Conservation (phyloP, 2,888 invertebrate species). For the Eudemis profundana region DNA sequence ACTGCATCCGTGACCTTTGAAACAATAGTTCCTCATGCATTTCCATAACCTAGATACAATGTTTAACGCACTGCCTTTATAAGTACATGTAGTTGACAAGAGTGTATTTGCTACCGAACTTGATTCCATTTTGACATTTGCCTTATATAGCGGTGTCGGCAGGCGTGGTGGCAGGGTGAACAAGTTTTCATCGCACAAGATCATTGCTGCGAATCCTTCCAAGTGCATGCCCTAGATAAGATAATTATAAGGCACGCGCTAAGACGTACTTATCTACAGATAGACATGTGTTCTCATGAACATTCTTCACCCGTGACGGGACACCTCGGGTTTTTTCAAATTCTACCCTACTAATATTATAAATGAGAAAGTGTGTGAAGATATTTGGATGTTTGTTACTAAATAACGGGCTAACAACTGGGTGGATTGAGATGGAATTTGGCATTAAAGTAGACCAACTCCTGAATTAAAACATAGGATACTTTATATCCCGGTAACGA, state of each 20-base stretch:
- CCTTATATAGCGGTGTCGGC: constrained; percentile 30
- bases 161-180: constrained; percentile 22
- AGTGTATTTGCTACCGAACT: constrained; percentile 32
- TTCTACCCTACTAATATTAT: no score
- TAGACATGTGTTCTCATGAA: no score
- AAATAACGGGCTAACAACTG: no score
- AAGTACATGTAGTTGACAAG: constrained; percentile 12
- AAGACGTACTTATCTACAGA: neutral
- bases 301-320: no score
- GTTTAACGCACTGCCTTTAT: constrained; percentile 19
- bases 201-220: constrained; percentile 24
- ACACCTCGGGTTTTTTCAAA: no score
- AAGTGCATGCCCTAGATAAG: constrained; percentile 26
- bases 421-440: no score
- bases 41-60: constrained; percentile 30
- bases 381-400: no score
- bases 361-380: no score
- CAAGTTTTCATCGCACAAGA: constrained; percentile 36
- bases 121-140: constrained; percentile 37
- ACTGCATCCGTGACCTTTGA: constrained; percentile 25
- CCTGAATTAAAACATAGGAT: no score
- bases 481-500: no score
- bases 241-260: neutral
- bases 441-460: no score
- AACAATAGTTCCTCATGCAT: constrained; percentile 23